Evolutionary conservation across 1,140 invertebrate genomes (phyloP), one percentile per base, ranked within the genome.

Genomic region (Heliconius congener): DNA sequence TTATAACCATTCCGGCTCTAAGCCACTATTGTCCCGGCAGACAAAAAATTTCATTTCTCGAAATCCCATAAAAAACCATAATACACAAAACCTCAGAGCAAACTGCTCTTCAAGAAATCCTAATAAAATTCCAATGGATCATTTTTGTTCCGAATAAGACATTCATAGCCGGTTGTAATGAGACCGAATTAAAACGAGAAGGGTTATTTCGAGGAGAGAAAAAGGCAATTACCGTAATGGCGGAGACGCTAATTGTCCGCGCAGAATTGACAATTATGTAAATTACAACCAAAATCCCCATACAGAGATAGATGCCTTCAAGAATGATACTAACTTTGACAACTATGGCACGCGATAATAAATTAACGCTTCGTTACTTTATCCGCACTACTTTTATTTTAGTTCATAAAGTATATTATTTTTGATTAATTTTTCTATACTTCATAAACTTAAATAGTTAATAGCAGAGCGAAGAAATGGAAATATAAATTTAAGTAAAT

Each of bases 191-290:
- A 79, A 82, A 87, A 83, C 78, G 83, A 81, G 79, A 85, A 84
- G 84, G 84, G 85, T 86, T 86, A 80, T 77, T 82, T 80, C 52
- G 42, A 60, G 71, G 75, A 77, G 71, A 71, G 50, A 84, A 82
- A 82, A 88, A 84, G 83, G 81, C 84, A 87, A 88, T 88, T 86
- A 87, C 82, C 81, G 73, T 88, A 86, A 87, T 86, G 80, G 83
- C 81, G 42, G 73, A 76, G 74, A 60, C 79, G 78, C 71, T 60
- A 52, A 78, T 74, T 52, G 78, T 23, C 74, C 46, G 23, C 71
- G 73, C 77, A 46, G 70, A 76, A 77, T 57, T 60, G 73, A 46
- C 77, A 83, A 83, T 83, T 83, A 83, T 83, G 79, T 50, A 79
- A 50, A 79, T 79, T 71, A 75, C 72, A 52, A 46, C n/a, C 60